Base-by-base conservation (phyloP, 1,140 invertebrate species). In the Neodiprion virginianus region DNA sequence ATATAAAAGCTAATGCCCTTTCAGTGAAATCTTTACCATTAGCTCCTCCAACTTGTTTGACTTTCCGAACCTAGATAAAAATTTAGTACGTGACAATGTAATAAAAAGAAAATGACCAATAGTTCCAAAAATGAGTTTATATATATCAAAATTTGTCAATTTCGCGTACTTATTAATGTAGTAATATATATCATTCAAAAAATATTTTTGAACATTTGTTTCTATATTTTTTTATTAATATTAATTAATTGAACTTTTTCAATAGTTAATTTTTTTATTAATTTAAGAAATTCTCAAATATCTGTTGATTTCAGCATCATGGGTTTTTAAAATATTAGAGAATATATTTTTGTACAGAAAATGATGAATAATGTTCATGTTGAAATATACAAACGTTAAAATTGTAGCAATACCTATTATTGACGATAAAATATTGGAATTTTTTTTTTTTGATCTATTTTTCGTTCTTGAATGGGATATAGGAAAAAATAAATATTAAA, bases 101-200 rank as follows among this genome's bases (percentile, higher is more conserved):
- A 69, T 69, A 14, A 69, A 69, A 23, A 69, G 68, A 23, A 69
- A 69, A 47, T 69, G 68, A 69, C 14, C 28, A 5, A 69, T 69
- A 69, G 48, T 69, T 23, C 68, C 28, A 69, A 23, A 69, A 69
- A 69, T 69, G 68, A 69, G 28, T 14, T 69, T 17, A 17, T 17
- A 69, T 17, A 47, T 40, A 69, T 69, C 68, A 40, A 69, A 69
- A 69, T 69, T 47, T 69, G 68, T 69, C n/a, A 69, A 21, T 69
- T 69, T 69, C 21, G 2, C 68, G 68, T 40, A 23, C 68, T 23
- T 69, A 69, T 69, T 69, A 69, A 69, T 69, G 48, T 69, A n/a
- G n/a, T n/a, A n/a, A 40, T 14, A 69, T 69, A 8, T 21, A 69
- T 69, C n/a, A 17, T 23, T 69, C 23, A 23, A 69, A 23, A 69